phyloP scores from a whole-genome alignment of 2,888 invertebrate genomes.

The Deilephila porcellus region DNA sequence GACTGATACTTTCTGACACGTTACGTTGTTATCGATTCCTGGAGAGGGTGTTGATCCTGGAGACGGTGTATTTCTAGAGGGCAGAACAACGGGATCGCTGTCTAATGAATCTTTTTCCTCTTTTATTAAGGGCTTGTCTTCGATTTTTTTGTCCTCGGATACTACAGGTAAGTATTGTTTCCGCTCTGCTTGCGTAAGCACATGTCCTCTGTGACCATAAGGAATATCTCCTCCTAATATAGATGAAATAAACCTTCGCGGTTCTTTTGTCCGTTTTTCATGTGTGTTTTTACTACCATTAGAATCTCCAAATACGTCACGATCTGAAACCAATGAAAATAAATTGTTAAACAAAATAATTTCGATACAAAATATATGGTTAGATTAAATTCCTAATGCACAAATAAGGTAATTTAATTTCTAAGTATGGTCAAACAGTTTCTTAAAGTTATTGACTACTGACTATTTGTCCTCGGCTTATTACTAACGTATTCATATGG shows the following conservation, averaged over 20 bases:
- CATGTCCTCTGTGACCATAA: slow-evolving; percentile 89
- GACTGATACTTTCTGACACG: slow-evolving; percentile 90
- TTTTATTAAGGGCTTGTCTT: slow-evolving; percentile 82
- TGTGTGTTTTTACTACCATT: slow-evolving; percentile 59
- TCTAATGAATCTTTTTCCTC: slow-evolving; percentile 88
- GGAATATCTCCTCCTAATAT: slow-evolving; percentile 92
- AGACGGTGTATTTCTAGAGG: slow-evolving; percentile 77
- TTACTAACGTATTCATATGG: slow-evolving; percentile 76
- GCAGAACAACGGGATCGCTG: slow-evolving; percentile 85
- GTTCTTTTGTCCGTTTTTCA: slow-evolving; percentile 78
- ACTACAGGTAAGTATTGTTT: slow-evolving; percentile 90
- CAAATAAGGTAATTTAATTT: slow-evolving; percentile 23
- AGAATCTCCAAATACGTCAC: slow-evolving; percentile 80
- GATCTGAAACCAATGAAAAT: slow-evolving; percentile 73
- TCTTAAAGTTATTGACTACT: slow-evolving; percentile 40
- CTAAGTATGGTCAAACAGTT: slow-evolving; percentile 9
- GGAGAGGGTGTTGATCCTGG: slow-evolving; percentile 86
- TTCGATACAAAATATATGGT: slow-evolving; percentile 26
- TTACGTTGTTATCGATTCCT: slow-evolving; percentile 87
- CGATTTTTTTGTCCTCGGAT: slow-evolving; percentile 84
- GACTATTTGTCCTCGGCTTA: slow-evolving; percentile 65
- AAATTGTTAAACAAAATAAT: not conserved
- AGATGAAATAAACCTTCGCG: slow-evolving; percentile 90
- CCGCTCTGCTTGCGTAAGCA: slow-evolving; percentile 92
- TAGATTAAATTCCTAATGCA: not conserved